Evolutionary conservation across 2,888 invertebrate genomes (phyloP), one percentile per base, ranked within the genome.

Genomic region (Orchesellides sinensis): DNA sequence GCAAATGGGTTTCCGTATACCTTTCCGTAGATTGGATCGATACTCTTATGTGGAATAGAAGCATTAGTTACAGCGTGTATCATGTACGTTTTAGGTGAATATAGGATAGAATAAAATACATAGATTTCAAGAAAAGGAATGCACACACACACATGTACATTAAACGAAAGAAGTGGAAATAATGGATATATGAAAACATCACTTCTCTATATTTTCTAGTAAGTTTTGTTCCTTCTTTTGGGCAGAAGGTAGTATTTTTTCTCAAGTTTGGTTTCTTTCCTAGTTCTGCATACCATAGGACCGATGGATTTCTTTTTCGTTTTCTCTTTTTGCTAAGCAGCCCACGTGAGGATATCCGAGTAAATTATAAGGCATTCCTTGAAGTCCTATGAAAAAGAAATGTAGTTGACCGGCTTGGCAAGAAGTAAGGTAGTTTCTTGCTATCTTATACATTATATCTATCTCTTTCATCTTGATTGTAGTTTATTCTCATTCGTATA

Each of bases 1-100:
- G 75, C 75, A 75, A 75, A 75, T 75, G 75, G 74, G 74, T 45
- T 74, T 74, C 65, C 74, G 49, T 74, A 49, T 65, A 52, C 74
- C 54, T 74, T 74, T 25, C 63, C 35, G 29, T 74, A 74, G 74
- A 74, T 74, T 74, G 74, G 74, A 74, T 74, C 74, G 65, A 74
- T 74, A 74, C 47, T 74, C 63, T 63, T 52, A 23, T 49, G 63
- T 61, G 6, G 40, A 73, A n/a, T n/a, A n/a, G n/a, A n/a, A n/a
- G n/a, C n/a, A n/a, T n/a, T n/a, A n/a, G n/a, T n/a, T n/a, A n/a
- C n/a, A n/a, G n/a, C n/a, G n/a, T n/a, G n/a, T n/a, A 54, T 61
- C 63, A 65, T n/a, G 17, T 49, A 49, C 2, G 17, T 21, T 35
- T 35, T 8, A 35, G 35, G 12, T 35, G 35, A 49, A 49, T 17